Evolutionary conservation across 2,888 invertebrate species (phyloP), one percentile per base, ranked within the genome.

Genomic region (Aleiodes alternator): DNA sequence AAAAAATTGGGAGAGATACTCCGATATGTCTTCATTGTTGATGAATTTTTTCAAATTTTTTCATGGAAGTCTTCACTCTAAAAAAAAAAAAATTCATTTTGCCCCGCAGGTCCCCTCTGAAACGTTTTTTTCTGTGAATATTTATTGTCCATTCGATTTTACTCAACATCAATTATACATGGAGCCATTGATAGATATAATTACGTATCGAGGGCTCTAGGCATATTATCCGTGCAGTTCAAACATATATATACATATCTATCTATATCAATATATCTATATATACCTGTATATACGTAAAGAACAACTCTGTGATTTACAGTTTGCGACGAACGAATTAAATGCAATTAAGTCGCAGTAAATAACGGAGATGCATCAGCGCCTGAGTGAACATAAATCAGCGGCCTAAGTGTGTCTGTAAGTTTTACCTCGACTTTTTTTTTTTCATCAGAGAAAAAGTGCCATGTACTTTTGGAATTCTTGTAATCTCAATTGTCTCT

Each of bases 321-420:
- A 81, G 83, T 81, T 43, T 80, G 83, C 76, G 82, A 81, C 83
- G 82, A 79, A 85, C 85, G 83, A 85, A 86, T 86, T 84, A 85
- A 85, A 85, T 85, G 84, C 83, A 86, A 86, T 86, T 87, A 87
- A 86, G 83, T 84, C 81, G 82, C 84, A 77, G 84, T 86, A 84
- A 86, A 86, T 86, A 82, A 86, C 81, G 8, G 34, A 34, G 34
- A 66, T 78, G 76, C 81, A 78, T 80, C 76, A 81, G 76, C 75
- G 76, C 66, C 74, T 76, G 69, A 76, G 72, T 73, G 71, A 76
- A 79, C 80, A 85, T 83, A 85, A 86, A 84, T 85, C 84, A 83
- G 79, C 81, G 76, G 43, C 43, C 43, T 43, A 79, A 80, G 82
- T 80, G 82, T 84, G 83, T 84, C 34, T 48, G 23, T 16, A 16